These are phyloP conservation scores for Vulpes vulpes DNA, from an alignment of 2,113 vertebrate genomes.

Conservation along the genomic window DNA sequence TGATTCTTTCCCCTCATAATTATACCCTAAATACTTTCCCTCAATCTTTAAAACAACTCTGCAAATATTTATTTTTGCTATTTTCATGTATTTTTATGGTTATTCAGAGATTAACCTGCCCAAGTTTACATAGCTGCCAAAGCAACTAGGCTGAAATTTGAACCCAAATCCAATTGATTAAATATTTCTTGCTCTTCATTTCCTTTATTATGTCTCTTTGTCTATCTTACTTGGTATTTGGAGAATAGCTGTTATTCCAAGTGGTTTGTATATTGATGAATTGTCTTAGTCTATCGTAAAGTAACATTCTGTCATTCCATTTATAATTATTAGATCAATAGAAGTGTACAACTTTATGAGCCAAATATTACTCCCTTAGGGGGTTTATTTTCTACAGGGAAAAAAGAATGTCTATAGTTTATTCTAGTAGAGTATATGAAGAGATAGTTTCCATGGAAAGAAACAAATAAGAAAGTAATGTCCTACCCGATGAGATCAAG, in stretches of 20 bases:
- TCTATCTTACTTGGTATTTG: slow-evolving; percentile 43
- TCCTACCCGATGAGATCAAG: background rate
- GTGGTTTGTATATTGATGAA: background rate
- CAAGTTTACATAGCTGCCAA: slow-evolving; percentile 15
- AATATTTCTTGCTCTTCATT: background rate
- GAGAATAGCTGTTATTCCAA: slow-evolving; percentile 7
- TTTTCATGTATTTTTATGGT: slow-evolving; percentile 36
- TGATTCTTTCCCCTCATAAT: background rate
- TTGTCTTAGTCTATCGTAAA: slow-evolving; percentile 44
- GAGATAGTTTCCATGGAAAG: slow-evolving; percentile 30
- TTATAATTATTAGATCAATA: slow-evolving; percentile 34
- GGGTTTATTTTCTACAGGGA: slow-evolving; percentile 14
- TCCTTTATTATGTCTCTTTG: slow-evolving; percentile 13
- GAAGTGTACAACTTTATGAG: slow-evolving; percentile 28
- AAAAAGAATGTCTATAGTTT: slow-evolving; percentile 47
- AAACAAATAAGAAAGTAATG: slow-evolving; percentile 45
- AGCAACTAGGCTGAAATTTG: background rate
- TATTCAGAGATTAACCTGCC: slow-evolving; percentile 14
- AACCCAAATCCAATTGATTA: background rate
- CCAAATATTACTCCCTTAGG: background rate
- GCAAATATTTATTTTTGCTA: slow-evolving; percentile 26
- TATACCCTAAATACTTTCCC: background rate
- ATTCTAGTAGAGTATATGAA: slow-evolving; percentile 38
- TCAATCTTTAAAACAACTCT: slow-evolving; percentile 7
- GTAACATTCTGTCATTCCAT: background rate